Evolutionary conservation across 2,113 vertebrate genomes (phyloP).

Genomic region (Gobius niger): DNA sequence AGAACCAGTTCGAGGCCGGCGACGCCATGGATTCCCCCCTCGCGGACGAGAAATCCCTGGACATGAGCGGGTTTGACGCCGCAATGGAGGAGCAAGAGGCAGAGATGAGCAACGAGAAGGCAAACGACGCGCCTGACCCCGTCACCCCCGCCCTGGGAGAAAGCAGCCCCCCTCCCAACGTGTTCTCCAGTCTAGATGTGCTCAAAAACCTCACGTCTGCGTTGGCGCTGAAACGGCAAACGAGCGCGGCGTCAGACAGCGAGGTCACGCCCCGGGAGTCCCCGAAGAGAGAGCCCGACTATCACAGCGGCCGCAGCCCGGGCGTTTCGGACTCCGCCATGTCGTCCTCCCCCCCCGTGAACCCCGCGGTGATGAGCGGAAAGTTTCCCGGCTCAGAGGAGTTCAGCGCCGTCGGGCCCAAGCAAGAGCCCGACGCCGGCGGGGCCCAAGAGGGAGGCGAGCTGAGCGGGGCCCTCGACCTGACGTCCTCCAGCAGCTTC

Average conservation of each 20-base stretch:
- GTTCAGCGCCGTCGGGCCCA: conserved; percentile 50
- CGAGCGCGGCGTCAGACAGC: conserved; percentile 85
- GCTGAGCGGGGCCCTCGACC: conserved; percentile 86
- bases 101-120: conserved; percentile 71
- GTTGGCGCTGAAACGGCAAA: conserved; percentile 84
- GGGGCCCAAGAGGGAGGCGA: conserved; percentile 71
- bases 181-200: conserved; percentile 78
- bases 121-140: conserved; percentile 53
- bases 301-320: conserved; percentile 84
- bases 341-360: conserved; percentile 81
- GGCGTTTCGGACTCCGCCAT: conserved; percentile 73
- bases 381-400: conserved; percentile 83
- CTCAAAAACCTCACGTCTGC: conserved; percentile 80
- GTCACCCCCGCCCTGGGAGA: conserved; percentile 49
- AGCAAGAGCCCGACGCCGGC: conserved; percentile 70
- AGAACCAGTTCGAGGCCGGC: conserved; percentile 75
- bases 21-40: conserved; percentile 69
- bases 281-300: conserved; percentile 81
- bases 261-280: conserved; percentile 86
- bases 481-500: conserved; percentile 83
- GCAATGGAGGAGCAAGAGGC: conserved; percentile 76
- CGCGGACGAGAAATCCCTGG: conserved; percentile 70
- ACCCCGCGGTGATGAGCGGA: conserved; percentile 76
- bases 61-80: conserved; percentile 61
- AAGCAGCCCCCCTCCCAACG: conserved; percentile 49